A percentile compares a stretch with the other conserved stretches of the same genome.
phyloP scores from a whole-genome alignment of 1,140 invertebrate species.

The Sycophaga agraensis region DNA sequence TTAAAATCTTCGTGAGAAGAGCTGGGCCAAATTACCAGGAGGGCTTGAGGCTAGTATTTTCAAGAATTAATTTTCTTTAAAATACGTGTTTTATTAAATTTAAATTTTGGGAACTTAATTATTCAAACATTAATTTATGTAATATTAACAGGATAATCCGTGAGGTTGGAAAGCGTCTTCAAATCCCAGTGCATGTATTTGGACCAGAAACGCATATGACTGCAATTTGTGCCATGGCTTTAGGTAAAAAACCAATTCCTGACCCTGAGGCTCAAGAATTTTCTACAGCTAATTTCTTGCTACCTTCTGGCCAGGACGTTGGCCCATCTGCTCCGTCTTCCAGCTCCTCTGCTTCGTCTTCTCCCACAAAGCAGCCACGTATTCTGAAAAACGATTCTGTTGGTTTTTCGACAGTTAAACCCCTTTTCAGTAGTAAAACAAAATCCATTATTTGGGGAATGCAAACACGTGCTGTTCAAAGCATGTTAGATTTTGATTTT shows the following conservation, averaged over 20 bases:
- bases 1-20: constrained; percentile 93
- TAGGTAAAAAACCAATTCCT: constrained; percentile 88
- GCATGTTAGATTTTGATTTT: constrained; percentile 99
- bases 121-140: not conserved
- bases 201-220: constrained; percentile 99
- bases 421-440: constrained; percentile 81
- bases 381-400: constrained; percentile 35
- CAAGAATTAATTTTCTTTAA: not conserved
- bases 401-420: constrained; percentile 36
- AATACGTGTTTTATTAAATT: not conserved
- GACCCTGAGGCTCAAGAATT: constrained; percentile 66
- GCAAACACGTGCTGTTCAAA: constrained; percentile 96
- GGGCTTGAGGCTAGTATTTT: constrained; percentile 69
- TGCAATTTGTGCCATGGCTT: constrained; percentile 95
- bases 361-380: constrained; percentile 37
- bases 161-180: constrained; percentile 84
- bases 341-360: constrained; percentile 42
- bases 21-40: constrained; percentile 99
- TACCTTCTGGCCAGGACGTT: constrained; percentile 76
- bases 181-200: constrained; percentile 93
- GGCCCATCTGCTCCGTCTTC: constrained; percentile 49
- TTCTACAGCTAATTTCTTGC: constrained; percentile 89
- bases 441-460: constrained; percentile 99
- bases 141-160: constrained; percentile 71
- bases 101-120: not conserved